Percentiles rank a stretch among this genome's conserved stretches.
Conservation (phyloP, 1,140 invertebrate genomes). For the Brachionus plicatilis region DNA sequence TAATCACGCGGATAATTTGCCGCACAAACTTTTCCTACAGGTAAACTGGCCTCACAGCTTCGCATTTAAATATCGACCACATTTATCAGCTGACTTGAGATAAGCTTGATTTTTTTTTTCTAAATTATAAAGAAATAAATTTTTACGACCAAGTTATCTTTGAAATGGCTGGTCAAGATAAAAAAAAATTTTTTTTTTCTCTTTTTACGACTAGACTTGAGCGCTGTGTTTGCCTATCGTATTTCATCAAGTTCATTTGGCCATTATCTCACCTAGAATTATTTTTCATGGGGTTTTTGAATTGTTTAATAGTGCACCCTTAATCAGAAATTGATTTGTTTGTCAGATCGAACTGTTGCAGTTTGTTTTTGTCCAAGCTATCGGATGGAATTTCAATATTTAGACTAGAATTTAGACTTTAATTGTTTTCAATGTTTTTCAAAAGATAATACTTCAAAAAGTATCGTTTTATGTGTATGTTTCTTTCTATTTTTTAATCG, state of each 20-base stretch:
- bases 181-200: neutral
- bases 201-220: neutral
- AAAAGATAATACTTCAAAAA: neutral
- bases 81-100: constrained; percentile 23
- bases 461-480: neutral
- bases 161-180: neutral
- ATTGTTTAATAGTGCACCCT: neutral
- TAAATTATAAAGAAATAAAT: constrained; percentile 6
- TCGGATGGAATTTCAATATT: neutral
- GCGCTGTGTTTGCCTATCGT: neutral
- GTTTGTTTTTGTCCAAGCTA: neutral
- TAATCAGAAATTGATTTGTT: neutral
- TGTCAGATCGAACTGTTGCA: neutral
- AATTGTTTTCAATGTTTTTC: neutral
- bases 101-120: neutral
- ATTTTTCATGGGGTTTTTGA: neutral
- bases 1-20: constrained; percentile 29
- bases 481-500: neutral
- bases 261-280: neutral
- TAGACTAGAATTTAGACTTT: constrained; percentile 1
- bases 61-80: neutral
- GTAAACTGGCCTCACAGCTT: neutral
- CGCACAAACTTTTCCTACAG: constrained; percentile 3
- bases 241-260: neutral
- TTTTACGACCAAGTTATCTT: neutral